Base-by-base conservation (phyloP, 2,797 vertebrate genomes). In the Ibycter americanus region DNA sequence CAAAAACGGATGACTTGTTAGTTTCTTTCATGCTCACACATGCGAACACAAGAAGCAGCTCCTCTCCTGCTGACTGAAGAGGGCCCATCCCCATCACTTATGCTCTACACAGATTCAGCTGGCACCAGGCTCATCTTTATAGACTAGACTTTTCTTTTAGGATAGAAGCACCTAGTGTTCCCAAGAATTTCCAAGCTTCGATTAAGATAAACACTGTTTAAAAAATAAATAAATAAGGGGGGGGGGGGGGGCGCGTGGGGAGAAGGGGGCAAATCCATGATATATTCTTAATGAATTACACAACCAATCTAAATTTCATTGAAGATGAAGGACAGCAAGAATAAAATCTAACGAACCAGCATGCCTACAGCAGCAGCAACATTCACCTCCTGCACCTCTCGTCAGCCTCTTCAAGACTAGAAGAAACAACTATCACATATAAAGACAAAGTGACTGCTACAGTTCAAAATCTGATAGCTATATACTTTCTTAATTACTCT, bases 391-490 rank as follows among this genome's bases (percentile, higher is more conserved):
- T 17, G 5, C 81, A 62, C 26, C n/a, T 70, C 49, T 36, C n/a
- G 12, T 6, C 72, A 36, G n/a, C 78, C 46, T 59, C 21, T 40
- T 27, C 38, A 13, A 31, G 54, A 8, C 22, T 8, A 20, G 21
- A 23, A 49, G 55, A n/a, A 67, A 65, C 46, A 89, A 36, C 95
- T 94, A 97, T 59, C 96, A 98, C 97, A 97, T 98, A 98, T 96
- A 98, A 98, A 74, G 98, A 98, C 15, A 98, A 98, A 93, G 98
- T 96, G 96, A 98, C 98, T 38, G 98, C 98, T 86, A 96, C 98
- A 83, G 98, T 93, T 98, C 98, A 59, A 98, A 98, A 52, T 98
- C 98, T 54, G 98, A 98, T 25, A 98, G 98, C 93, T 96, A 98
- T 26, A 98, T 4, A 98, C 98, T 62, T 98, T 98, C 94, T 98